phyloP scores from a whole-genome alignment of 92 coral and sea anemone species.

The Paragorgia papillata region DNA sequence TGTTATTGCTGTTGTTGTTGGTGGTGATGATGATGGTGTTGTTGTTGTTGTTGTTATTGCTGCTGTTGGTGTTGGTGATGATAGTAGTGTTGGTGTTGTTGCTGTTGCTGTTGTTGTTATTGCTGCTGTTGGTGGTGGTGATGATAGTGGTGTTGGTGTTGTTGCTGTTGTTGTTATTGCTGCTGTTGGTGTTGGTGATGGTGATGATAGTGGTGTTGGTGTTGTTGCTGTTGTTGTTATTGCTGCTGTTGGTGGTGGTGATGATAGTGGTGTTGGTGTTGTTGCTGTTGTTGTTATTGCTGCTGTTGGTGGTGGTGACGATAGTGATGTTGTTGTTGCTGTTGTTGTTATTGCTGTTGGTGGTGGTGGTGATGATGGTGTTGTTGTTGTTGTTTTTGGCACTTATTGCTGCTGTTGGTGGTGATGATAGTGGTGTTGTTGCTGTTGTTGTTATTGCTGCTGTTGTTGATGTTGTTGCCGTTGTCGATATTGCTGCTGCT shows the following conservation, averaged over 20 bases:
- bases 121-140: neutral
- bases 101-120: neutral
- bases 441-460: too few relatives aligned
- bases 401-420: neutral
- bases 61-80: too few relatives aligned
- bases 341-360: too few relatives aligned
- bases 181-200: neutral
- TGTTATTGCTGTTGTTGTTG: neutral
- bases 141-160: too few relatives aligned
- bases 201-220: neutral
- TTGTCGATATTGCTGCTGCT: neutral
- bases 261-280: too few relatives aligned
- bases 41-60: too few relatives aligned
- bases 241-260: too few relatives aligned
- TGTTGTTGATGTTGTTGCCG: neutral
- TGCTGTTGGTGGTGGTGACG: neutral
- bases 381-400: neutral
- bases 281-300: neutral
- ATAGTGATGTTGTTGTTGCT: too few relatives aligned
- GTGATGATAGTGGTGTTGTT: too few relatives aligned
- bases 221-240: too few relatives aligned
- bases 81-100: too few relatives aligned
- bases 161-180: too few relatives aligned
- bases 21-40: neutral
- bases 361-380: neutral